Conservation (phyloP, 2,113 vertebrate species). For the Microcebus tavaratra region DNA sequence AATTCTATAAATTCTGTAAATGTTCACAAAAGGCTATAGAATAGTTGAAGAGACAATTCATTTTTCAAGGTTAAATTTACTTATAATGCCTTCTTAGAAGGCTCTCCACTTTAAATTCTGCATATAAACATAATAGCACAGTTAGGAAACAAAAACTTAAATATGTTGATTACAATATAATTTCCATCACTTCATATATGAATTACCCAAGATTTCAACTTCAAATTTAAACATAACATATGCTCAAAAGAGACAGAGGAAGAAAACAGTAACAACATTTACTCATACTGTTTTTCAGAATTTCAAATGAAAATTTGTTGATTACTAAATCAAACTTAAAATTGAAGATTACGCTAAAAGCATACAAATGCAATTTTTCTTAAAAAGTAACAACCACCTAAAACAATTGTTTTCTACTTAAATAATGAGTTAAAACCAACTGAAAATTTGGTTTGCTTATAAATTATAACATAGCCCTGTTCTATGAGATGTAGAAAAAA, state of each 20-base stretch:
- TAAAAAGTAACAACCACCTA: not conserved
- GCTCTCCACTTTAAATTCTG: constrained; percentile 50
- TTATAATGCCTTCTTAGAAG: not conserved
- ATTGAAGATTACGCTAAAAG: constrained; percentile 17
- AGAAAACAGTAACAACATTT: constrained; percentile 31
- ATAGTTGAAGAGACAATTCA: constrained; percentile 6
- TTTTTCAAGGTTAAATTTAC: constrained; percentile 54
- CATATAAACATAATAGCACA: not conserved
- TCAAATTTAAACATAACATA: constrained; percentile 50
- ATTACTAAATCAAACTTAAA: constrained; percentile 38
- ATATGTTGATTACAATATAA: constrained; percentile 43
- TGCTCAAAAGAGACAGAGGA: not conserved
- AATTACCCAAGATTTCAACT: constrained; percentile 50
- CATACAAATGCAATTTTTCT: not conserved
- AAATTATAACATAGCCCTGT: not conserved
- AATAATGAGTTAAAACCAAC: constrained; percentile 23
- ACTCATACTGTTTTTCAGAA: constrained; percentile 33
- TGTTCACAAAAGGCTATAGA: not conserved
- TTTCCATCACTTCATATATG: constrained; percentile 46
- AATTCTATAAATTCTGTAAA: constrained; percentile 43
- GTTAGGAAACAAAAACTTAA: constrained; percentile 48
- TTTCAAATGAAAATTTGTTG: constrained; percentile 48
- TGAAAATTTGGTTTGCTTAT: constrained; percentile 18
- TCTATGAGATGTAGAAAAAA: not conserved
- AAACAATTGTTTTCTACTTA: constrained; percentile 10